Conservation (phyloP, 2,113 vertebrate species). For the Xenopus tropicalis region DNA sequence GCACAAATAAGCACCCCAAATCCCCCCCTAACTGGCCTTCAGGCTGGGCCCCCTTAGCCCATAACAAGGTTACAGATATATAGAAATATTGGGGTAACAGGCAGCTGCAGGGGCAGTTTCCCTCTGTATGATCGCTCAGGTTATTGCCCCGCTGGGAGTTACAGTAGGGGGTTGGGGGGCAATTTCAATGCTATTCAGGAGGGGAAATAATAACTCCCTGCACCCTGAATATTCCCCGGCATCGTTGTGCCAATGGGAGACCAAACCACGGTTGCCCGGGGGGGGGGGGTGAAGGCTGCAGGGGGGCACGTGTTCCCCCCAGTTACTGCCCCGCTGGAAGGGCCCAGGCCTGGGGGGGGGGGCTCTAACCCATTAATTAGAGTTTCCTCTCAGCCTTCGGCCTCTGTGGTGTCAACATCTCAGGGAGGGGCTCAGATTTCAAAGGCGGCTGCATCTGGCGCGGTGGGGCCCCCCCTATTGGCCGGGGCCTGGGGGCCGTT, state of each 20-base stretch:
- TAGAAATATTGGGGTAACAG: too few relatives aligned
- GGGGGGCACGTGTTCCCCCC: not conserved
- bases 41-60: too few relatives aligned
- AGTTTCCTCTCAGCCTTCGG: slow-evolving; percentile 54
- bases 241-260: slow-evolving; percentile 11
- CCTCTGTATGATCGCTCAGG: too few relatives aligned
- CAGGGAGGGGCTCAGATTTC: slow-evolving; percentile 71
- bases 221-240: not conserved
- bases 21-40: too few relatives aligned
- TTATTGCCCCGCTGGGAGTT: too few relatives aligned
- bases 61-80: too few relatives aligned
- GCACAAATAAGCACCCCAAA: too few relatives aligned
- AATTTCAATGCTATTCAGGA: too few relatives aligned
- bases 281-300: not conserved
- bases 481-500: slow-evolving; percentile 65
- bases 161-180: too few relatives aligned
- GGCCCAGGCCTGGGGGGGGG: not conserved
- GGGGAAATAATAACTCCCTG: not conserved
- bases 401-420: slow-evolving; percentile 64
- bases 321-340: slow-evolving; percentile 41
- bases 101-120: too few relatives aligned
- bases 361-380: slow-evolving; percentile 60
- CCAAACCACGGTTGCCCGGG: slow-evolving; percentile 35
- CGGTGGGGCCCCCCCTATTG: slow-evolving; percentile 53
- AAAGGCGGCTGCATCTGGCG: slow-evolving; percentile 82